Evolutionary conservation across 2,888 invertebrate species (phyloP), one percentile per base, ranked within the genome.

Genomic region (Nomada goodeniana): DNA sequence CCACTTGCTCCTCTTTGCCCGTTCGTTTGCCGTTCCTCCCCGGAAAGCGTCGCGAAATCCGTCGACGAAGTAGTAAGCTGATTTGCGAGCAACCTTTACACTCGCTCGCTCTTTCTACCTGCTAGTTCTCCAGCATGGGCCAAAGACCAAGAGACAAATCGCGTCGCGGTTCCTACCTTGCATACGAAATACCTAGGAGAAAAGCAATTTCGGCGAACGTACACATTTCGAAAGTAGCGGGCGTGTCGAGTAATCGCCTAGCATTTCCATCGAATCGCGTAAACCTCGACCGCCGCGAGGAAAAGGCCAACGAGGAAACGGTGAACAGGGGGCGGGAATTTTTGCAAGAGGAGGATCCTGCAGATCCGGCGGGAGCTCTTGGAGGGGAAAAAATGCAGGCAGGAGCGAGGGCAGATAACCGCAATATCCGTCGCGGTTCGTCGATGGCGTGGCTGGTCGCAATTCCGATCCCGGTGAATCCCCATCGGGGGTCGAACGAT

Each of bases 381-480:
- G 71, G 71, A 78, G 13, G 47, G 47, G 47, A 50, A 86, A 86
- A 84, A 86, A 84, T 79, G 69, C 72, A 60, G 63, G 61, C 64
- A 59, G 53, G 42, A 74, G 68, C 76, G 77, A 79, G 81, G 76
- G 73, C 59, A 65, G 69, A 68, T 64, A 76, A 74, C 55, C 76
- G 82, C 78, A 79, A 86, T 86, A 84, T 86, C 82, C 69, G 75
- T 83, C 69, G 72, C 44, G 81, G 76, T 73, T 59, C 84, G 80
- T 80, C 67, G 87, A 85, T 90, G 71, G 84, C 85, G 86, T 89
- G 88, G 89, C 76, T 83, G 78, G 80, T 85, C 73, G 89, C 87
- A 88, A 89, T 90, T 89, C 88, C 80, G 67, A 71, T 55, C 63
- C 70, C 76, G 80, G 77, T 63, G 83, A 83, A 83, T 83, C 80